Evolutionary conservation across 37 sponge, comb jelly and placozoan genomes (phyloP), one percentile per base, ranked within the genome.

Genomic region (Eunapius fragilis): DNA sequence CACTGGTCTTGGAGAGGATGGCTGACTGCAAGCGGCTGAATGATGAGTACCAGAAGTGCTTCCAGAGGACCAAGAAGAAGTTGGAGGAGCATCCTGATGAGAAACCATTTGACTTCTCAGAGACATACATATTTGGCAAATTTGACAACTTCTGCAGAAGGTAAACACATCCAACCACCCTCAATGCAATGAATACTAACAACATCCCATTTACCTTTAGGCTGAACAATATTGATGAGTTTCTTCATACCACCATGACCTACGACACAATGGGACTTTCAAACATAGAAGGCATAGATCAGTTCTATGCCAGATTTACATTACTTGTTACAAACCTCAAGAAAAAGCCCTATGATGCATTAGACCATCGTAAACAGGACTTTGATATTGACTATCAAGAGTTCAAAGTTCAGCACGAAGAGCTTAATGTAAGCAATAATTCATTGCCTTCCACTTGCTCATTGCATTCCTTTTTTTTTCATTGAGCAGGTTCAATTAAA

Each of bases 81-180:
- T 90, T 99, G 33, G 94, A 83, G 25, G 89, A 94, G 71, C 91
- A 82, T 48, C 96, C 96, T 0, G 90, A 92, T 71, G 99, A 98
- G 82, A 93, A 87, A 47, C 95, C 89, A 30, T 98, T 98, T 84
- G 97, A 95, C 37, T 98, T 98, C 89, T 95, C 96, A 36, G 99
- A 98, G 87, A 96, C 95, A 92, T 98, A 98, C 93, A 98, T 98
- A 45, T 98, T 98, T 83, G 99, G 99, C 74, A 96, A 96, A 84
- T 98, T 98, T 75, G 93, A 96, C 87, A 95, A 92, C 79, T 98
- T 98, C 79, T 85, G 84, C 27, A 75, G 86, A 38, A 89, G 96
- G 96, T 92, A 58, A 58, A 58, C 58, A 58, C 58, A 58, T 11
- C 58, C 58, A 12, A 58, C 14, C 14, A 19, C 6, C 1, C 58